Base-by-base conservation (phyloP, 2,888 invertebrate species). In the Heterodera filipjevi region DNA sequence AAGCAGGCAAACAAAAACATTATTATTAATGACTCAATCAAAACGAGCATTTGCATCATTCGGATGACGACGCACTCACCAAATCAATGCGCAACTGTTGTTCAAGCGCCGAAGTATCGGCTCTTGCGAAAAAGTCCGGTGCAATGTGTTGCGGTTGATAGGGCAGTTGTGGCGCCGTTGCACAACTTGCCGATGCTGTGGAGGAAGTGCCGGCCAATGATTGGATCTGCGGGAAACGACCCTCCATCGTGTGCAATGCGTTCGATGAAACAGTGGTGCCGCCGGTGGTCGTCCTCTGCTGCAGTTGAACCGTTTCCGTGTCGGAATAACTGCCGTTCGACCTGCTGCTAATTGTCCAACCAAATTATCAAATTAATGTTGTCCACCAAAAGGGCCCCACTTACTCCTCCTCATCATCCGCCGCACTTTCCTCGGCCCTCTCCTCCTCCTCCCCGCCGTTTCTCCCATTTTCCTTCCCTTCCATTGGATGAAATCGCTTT, bases 401-500 rank as follows among this genome's bases (percentile, higher is more conserved):
- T 39, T 10, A 39, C 2, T 39, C 39, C 39, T 39, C 2, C 12
- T 39, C 2, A 6, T 39, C 39, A 39, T 39, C 39, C 39, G 39
- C 39, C 39, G 12, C 39, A 39, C 39, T 39, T 39, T 59, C 59
- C 27, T 59, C 59, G 59, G 59, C 59, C 19, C 59, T 27, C 19
- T 22, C 59, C 6, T 22, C 59, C 22, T 59, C 59, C 59, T 59
- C 59, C 1, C 27, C 27, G 27, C 22, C 22, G 27, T 22, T 59
- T 6, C 12, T 10, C 10, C 12, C 59, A 59, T 27, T 59, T 59
- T 59, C 27, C 10, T 39, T 39, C 12, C 27, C 10, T 1, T 59
- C 59, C 59, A 59, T 59, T 59, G n/a, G 59, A 59, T 59, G 59
- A 59, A 59, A 59, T 8, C 59, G 59, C 27, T 59, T 59, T 59